These are phyloP conservation scores for Nibea coibor DNA, from an alignment of 2,113 vertebrate species.

Conservation along the genomic window DNA sequence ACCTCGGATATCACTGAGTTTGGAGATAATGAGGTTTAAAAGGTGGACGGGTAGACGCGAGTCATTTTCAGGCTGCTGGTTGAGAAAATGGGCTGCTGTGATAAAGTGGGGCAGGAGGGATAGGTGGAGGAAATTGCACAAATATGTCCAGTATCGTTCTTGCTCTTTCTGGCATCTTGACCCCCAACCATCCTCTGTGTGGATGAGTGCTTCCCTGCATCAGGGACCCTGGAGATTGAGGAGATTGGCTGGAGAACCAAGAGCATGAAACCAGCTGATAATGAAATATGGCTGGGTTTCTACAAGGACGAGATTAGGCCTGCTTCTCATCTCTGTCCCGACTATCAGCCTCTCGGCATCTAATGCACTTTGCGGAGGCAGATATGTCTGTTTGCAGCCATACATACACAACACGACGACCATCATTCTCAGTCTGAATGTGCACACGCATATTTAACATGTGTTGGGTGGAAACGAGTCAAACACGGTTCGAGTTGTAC, in stretches of 20 bases:
- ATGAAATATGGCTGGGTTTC: slow-evolving; percentile 73
- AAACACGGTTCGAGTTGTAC: neutral
- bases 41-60: slow-evolving; percentile 8
- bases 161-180: slow-evolving; percentile 49
- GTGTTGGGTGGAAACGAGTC: neutral
- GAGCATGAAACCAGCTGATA: slow-evolving; percentile 70
- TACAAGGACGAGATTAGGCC: slow-evolving; percentile 75
- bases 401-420: slow-evolving; percentile 24
- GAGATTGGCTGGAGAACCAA: slow-evolving; percentile 63
- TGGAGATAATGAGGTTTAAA: slow-evolving; percentile 47
- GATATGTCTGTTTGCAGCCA: slow-evolving; percentile 26
- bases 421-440: neutral
- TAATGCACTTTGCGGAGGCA: slow-evolving; percentile 48
- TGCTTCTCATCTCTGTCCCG: slow-evolving; percentile 52
- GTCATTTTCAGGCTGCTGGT: slow-evolving; percentile 38
- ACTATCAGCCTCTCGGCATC: slow-evolving; percentile 64
- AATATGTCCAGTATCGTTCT: slow-evolving; percentile 49
- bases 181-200: slow-evolving; percentile 34
- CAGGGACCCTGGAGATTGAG: slow-evolving; percentile 55
- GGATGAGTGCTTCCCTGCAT: slow-evolving; percentile 62
- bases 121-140: slow-evolving; percentile 58
- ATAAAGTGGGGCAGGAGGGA: slow-evolving; percentile 38
- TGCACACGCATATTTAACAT: neutral
- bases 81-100: slow-evolving; percentile 37
- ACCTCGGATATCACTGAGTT: slow-evolving; percentile 29